Conservation (phyloP, 2,797 vertebrate species). For the Anas flavirostris region DNA sequence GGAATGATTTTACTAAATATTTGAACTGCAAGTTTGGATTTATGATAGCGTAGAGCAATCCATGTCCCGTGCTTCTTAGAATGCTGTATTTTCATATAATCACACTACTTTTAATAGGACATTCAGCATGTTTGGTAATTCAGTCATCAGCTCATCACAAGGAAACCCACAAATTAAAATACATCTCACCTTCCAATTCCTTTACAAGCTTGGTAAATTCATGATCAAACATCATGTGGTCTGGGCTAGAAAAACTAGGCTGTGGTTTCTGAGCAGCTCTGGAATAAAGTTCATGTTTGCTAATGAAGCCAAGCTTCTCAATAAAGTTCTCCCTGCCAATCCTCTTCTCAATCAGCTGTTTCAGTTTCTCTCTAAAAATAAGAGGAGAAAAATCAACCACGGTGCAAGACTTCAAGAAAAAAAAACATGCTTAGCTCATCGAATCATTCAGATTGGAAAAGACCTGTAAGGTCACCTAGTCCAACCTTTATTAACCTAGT, state of each 20-base stretch:
- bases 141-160: background rate
- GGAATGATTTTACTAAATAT: background rate
- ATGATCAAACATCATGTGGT: constrained; percentile 98
- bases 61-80: background rate
- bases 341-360: constrained; percentile 97
- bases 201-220: constrained; percentile 98
- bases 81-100: background rate
- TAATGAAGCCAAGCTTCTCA: constrained; percentile 96
- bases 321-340: constrained; percentile 98
- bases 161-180: rapidly evolving
- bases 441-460: too few species aligned
- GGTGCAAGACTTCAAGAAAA: background rate
- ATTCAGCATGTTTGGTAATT: background rate
- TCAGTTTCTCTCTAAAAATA: constrained; percentile 91
- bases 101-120: background rate
- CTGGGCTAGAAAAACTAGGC: constrained; percentile 91
- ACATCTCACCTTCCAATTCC: constrained; percentile 92
- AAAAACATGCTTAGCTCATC: background rate
- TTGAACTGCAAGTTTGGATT: rapidly evolving
- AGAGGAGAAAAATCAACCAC: background rate
- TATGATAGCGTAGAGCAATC: background rate
- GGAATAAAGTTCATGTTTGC: constrained; percentile 97
- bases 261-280: constrained; percentile 96
- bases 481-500: too few species aligned
- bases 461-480: too few species aligned